phyloP scores from a whole-genome alignment of 2,797 vertebrate genomes.

The Platyrinchus mystaceus region DNA sequence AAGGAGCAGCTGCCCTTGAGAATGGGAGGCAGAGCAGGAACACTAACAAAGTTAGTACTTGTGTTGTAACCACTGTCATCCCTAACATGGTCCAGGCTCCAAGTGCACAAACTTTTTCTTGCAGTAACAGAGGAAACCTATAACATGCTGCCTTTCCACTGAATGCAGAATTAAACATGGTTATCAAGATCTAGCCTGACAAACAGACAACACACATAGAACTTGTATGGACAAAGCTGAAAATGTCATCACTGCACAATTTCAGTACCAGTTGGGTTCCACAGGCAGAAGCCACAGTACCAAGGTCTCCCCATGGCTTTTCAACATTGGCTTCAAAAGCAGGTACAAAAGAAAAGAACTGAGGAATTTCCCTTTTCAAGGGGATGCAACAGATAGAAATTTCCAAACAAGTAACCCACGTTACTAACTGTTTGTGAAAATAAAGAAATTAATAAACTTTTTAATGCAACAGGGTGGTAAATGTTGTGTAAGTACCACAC shows the following conservation, averaged over 20 bases:
- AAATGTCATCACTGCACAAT: background rate
- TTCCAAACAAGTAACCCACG: background rate
- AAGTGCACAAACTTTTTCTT: background rate
- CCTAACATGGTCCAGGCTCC: background rate
- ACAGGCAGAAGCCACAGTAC: background rate
- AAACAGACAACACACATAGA: background rate
- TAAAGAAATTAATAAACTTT: background rate
- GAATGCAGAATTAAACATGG: background rate
- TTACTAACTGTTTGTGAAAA: background rate
- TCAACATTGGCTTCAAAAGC: background rate
- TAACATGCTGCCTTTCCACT: background rate
- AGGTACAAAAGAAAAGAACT: background rate
- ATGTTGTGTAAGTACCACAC: background rate
- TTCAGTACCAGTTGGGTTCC: background rate
- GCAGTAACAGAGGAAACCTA: background rate
- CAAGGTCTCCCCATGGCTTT: background rate
- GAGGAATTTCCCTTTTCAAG: background rate
- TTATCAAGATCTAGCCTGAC: background rate
- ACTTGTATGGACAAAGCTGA: background rate
- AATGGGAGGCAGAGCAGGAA: background rate
- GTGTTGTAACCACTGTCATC: background rate
- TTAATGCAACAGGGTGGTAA: background rate
- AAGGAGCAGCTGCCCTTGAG: background rate
- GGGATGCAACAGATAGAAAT: background rate
- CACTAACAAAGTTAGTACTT: background rate